Evolutionary conservation across 2,888 invertebrate genomes (phyloP), one percentile per base, ranked within the genome.

Genomic region (Oscheius myriophilus): DNA sequence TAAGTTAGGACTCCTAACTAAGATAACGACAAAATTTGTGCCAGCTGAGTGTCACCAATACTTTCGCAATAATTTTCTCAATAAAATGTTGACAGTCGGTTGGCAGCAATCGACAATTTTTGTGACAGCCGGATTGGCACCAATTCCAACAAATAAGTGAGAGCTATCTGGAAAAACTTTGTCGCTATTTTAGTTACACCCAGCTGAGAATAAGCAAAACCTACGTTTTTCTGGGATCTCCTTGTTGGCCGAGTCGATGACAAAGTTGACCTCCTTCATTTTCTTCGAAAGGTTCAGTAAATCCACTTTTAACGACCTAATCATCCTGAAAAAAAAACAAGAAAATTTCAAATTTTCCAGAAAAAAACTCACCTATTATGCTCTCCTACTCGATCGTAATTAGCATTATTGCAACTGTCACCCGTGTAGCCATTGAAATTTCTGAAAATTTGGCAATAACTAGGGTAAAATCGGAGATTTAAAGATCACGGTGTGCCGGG

Each of bases 151-250:
- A n/a, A n/a, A n/a, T n/a, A n/a, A n/a, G n/a, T 42, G 14, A 42
- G 14, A 42, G 42, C 14, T 9, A 42, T 42, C 42, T 6, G 16
- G 23, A 59, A 61, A 25, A n/a, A 7, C 18, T 18, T 43, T 25
- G 18, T 33, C 39, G 42, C 45, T 54, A 21, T 1, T 52, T 49
- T 42, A n/a, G 18, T 4, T 18, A n/a, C 39, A n/a, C 4, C 33
- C 33, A 33, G 33, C 33, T 33, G 33, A 6, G 4, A 33, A 9
- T 3, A 33, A 33, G 33, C 3, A 58, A 18, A 9, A 55, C 67
- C 59, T 49, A 83, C 84, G 75, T 74, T 81, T 83, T 21, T 73
- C 70, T 1, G 82, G 80, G 25, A 84, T 83, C 53, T 74, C 46
- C 52, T 71, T 66, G 46, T 74, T 76, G 43, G 83, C 49, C 3